Percentiles rank a stretch among this genome's conserved stretches.
Evolutionary conservation across 2,113 vertebrate genomes (phyloP).

Genomic region (Leptobrachium ailaonicum): DNA sequence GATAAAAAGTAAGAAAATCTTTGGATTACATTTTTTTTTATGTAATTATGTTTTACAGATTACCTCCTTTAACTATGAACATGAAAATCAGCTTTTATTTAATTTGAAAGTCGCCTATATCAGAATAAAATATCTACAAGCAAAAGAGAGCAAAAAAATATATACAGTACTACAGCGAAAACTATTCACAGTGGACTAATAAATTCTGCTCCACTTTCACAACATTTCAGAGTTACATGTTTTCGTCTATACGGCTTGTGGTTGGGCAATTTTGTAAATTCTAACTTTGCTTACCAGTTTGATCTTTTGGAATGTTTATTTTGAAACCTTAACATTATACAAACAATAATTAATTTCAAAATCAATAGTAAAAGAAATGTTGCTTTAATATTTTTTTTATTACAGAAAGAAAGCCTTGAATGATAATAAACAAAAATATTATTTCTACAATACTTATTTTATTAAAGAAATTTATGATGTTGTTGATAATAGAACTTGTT

Average conservation of each 20-base stretch:
- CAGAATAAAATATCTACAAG: too few species aligned
- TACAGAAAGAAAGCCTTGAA: too few species aligned
- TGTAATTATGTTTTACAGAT: too few species aligned
- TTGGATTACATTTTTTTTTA: neutral
- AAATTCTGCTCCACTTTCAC: too few species aligned
- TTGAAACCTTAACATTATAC: neutral
- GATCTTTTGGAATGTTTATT: neutral
- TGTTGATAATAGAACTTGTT: neutral
- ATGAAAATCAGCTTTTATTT: too few species aligned
- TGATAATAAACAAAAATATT: neutral
- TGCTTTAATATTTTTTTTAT: neutral
- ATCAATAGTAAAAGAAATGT: neutral
- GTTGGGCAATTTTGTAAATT: neutral
- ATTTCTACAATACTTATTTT: constrained; percentile 15
- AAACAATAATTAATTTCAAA: neutral
- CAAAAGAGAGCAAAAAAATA: too few species aligned
- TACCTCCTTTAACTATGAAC: too few species aligned
- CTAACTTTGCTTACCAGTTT: neutral
- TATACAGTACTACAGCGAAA: too few species aligned
- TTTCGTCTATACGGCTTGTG: neutral
- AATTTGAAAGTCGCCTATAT: too few species aligned
- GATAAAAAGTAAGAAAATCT: neutral
- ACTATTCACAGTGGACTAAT: too few species aligned
- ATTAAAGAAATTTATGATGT: neutral
- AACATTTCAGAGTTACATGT: neutral